phyloP scores from a whole-genome alignment of 2,888 invertebrate genomes.

The Synergus umbraculus region DNA sequence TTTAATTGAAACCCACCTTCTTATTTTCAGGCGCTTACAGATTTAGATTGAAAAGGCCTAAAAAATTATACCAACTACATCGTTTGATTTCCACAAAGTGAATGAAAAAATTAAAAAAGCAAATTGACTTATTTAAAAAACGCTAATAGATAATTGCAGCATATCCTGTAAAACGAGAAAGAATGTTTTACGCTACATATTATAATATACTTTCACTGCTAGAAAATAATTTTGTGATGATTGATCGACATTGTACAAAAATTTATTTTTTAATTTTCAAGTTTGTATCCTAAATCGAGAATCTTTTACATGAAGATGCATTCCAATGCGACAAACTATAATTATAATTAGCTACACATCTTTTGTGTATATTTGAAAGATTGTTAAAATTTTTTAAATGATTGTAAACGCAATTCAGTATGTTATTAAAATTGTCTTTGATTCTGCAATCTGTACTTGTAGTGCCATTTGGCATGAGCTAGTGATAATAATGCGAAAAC shows the following conservation, averaged over 20 bases:
- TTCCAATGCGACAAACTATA: constrained; percentile 16
- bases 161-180: not conserved
- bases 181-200: not conserved
- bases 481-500: constrained; percentile 47
- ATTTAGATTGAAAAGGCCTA: constrained; percentile 1
- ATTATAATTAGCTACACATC: constrained; percentile 7
- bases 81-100: not conserved
- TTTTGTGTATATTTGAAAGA: constrained; percentile 29
- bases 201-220: not conserved
- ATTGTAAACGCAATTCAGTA: not conserved
- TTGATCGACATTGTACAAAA: not conserved
- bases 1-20: no score
- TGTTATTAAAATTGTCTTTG: not conserved
- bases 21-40: not conserved
- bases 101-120: not conserved
- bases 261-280: not conserved
- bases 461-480: constrained; percentile 51
- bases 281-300: not conserved
- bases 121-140: not conserved
- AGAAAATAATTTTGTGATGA: not conserved
- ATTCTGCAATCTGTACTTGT: constrained; percentile 29
- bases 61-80: not conserved
- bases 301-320: constrained; percentile 10
- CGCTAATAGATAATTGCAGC: not conserved
- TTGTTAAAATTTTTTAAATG: constrained; percentile 22